These are phyloP conservation scores for Odobenus rosmarus DNA, from an alignment of 2,113 vertebrate species.

Conservation along the genomic window DNA sequence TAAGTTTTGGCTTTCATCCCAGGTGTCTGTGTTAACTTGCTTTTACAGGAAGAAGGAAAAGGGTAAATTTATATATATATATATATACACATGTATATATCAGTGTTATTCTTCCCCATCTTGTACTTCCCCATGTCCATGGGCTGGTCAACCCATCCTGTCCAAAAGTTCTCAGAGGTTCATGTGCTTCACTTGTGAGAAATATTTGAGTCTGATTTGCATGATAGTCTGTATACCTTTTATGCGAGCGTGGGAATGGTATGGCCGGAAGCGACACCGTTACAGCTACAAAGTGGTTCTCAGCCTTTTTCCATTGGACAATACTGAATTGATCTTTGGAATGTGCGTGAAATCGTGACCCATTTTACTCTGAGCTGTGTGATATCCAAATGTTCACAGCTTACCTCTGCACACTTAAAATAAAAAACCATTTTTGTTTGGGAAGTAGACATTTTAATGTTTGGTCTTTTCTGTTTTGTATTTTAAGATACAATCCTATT, in stretches of 20 bases:
- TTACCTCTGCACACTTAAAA: constrained; percentile 6
- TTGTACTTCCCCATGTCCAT: constrained; percentile 72
- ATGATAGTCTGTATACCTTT: not conserved
- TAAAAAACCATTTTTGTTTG: not conserved
- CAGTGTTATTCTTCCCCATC: constrained; percentile 74
- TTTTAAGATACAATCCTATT: constrained; percentile 44
- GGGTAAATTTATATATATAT: constrained; percentile 71
- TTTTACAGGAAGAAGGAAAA: constrained; percentile 74
- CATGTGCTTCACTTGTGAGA: constrained; percentile 43
- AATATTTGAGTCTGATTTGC: constrained; percentile 50
- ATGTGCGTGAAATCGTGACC: not conserved
- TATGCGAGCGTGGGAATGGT: constrained; percentile 4
- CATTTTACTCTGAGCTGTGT: constrained; percentile 49
- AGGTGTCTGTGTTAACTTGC: constrained; percentile 71
- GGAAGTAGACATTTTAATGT: constrained; percentile 28
- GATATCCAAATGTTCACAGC: constrained; percentile 38
- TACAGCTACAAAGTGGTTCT: constrained; percentile 71
- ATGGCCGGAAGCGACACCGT: not conserved
- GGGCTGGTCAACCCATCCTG: constrained; percentile 45
- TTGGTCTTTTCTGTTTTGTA: not conserved
- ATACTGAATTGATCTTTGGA: not conserved
- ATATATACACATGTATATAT: constrained; percentile 55
- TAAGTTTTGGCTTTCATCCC: constrained; percentile 79
- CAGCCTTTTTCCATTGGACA: constrained; percentile 69
- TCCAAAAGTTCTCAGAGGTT: constrained; percentile 35